Conservation (phyloP, 2,797 vertebrate genomes). For the Okamejei kenojei region DNA sequence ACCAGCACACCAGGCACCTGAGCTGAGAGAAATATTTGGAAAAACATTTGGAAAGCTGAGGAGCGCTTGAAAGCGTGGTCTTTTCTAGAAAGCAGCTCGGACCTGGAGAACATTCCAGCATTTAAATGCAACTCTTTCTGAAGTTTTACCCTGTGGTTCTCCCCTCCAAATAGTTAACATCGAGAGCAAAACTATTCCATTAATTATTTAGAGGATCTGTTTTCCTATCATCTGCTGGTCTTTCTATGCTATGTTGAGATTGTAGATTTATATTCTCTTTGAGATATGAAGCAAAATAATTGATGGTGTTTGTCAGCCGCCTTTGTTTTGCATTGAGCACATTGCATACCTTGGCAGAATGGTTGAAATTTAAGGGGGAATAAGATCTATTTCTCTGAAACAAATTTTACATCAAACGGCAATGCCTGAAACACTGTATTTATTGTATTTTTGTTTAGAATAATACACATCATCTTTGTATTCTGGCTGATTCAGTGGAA, state of each 20-base stretch:
- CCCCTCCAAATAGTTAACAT: too few relatives aligned
- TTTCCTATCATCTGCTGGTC: too few relatives aligned
- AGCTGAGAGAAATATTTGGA: background rate
- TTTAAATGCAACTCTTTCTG: too few relatives aligned
- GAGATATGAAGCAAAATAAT: background rate
- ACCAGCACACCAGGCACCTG: background rate
- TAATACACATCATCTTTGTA: constrained; percentile 52
- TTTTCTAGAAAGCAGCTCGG: background rate
- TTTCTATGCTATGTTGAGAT: too few relatives aligned
- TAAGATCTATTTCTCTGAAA: background rate
- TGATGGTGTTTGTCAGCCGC: background rate
- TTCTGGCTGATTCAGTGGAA: constrained; percentile 45
- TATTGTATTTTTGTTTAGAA: constrained; percentile 48
- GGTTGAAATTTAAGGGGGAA: background rate
- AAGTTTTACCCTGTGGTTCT: too few relatives aligned
- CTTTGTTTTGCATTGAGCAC: background rate
- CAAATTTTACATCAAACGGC: background rate
- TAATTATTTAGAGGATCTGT: too few relatives aligned
- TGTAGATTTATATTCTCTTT: too few relatives aligned
- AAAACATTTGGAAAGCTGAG: background rate
- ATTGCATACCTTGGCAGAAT: constrained; percentile 10
- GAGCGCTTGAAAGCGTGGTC: background rate
- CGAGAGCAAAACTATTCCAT: too few relatives aligned
- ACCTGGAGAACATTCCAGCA: background rate
- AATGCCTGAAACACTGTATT: background rate